phyloP scores from a whole-genome alignment of 2,797 vertebrate species.

The Coluber constrictor region DNA sequence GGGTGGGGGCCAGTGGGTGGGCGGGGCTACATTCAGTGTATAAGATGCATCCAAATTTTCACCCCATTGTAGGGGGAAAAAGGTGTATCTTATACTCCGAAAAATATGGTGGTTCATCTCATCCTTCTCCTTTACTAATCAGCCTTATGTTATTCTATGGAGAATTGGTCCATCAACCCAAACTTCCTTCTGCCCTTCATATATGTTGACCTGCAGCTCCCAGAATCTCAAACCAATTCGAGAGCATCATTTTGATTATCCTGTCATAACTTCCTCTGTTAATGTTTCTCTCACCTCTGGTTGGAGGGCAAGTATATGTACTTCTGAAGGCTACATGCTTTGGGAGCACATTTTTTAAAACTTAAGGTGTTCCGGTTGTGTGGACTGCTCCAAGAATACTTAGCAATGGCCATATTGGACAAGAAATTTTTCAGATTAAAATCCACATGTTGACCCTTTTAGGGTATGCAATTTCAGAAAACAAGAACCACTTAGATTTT shows the following conservation, averaged over 20 bases:
- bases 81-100: no score
- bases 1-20: no score
- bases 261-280: not conserved
- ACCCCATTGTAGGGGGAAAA: no score
- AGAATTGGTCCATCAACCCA: not conserved
- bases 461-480: not conserved
- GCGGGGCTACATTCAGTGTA: no score
- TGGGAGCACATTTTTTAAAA: not conserved
- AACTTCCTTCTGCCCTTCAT: not conserved
- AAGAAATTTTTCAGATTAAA: not conserved
- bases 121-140: conserved; percentile 25
- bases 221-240: not conserved
- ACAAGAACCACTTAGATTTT: not conserved
- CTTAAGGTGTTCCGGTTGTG: not conserved
- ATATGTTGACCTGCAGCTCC: not conserved
- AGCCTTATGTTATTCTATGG: not conserved
- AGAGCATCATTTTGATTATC: not conserved
- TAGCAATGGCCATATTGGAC: not conserved
- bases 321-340: not conserved
- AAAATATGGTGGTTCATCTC: not conserved
- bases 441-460: not conserved
- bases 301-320: not conserved
- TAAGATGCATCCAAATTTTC: no score
- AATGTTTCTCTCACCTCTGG: not conserved
- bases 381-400: not conserved